Conservation (phyloP, 2,888 invertebrate species). For the Synergus gifuensis region DNA sequence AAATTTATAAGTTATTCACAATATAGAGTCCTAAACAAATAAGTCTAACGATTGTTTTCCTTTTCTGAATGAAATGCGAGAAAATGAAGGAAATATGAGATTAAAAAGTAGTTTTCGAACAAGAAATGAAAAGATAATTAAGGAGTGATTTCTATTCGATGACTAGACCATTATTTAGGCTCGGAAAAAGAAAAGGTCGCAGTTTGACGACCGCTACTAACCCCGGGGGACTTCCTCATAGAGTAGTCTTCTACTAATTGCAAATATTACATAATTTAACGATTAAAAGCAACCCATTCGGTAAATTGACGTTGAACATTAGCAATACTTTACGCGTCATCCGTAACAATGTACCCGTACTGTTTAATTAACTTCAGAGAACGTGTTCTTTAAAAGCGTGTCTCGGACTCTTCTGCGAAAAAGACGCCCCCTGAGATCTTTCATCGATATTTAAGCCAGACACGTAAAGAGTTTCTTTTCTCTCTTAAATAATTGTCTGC, state of each 20-base stretch:
- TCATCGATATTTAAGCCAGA: slow-evolving; percentile 39
- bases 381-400: slow-evolving; percentile 21
- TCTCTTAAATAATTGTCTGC: slow-evolving; percentile 19
- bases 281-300: slow-evolving; percentile 24
- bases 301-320: slow-evolving; percentile 1
- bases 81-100: not conserved
- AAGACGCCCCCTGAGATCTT: slow-evolving; percentile 21
- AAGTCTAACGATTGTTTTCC: not conserved
- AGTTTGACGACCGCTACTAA: not conserved
- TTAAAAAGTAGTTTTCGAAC: slow-evolving; percentile 15
- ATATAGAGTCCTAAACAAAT: too few relatives aligned
- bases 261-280: slow-evolving; percentile 35
- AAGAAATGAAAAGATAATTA: slow-evolving; percentile 18
- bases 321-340: slow-evolving; percentile 25
- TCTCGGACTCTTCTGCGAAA: slow-evolving; percentile 16
- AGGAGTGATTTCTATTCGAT: slow-evolving; percentile 4
- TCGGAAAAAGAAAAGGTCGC: slow-evolving; percentile 9
- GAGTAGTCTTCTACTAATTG: slow-evolving; percentile 20
- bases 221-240: slow-evolving; percentile 14
- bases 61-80: not conserved
- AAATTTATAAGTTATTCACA: too few relatives aligned
- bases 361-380: slow-evolving; percentile 35
- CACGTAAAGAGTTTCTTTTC: slow-evolving; percentile 37
- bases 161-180: slow-evolving; percentile 16
- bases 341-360: slow-evolving; percentile 19